Base-by-base conservation (phyloP, 2,113 vertebrate genomes). In the Salvator merianae region DNA sequence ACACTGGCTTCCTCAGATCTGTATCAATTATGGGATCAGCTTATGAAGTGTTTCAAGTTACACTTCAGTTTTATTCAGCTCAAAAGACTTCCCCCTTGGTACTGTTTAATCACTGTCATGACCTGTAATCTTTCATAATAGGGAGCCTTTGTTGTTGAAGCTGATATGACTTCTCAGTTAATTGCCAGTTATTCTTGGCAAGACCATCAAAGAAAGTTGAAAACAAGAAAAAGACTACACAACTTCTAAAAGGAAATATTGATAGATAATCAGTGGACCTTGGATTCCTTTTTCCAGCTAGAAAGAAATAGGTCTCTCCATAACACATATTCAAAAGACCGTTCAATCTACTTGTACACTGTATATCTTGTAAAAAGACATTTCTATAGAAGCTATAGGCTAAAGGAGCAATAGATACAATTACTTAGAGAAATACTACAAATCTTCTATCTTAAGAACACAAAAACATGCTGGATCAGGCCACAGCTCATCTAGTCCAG, bases 151-250 rank as follows among this genome's bases (percentile, higher is more conserved):
- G 83, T 79, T 79, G 55, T 34, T 62, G 68, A 85, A 73, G 55
- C n/a, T 63, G 72, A 85, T 65, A 65, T n/a, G 63, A 28, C 55
- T 85, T 36, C 83, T 50, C 47, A 16, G 38, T 85, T 85, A 79
- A 85, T 73, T 85, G 77, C 77, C 36, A 63, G 38, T 34, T 84
- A 73, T 36, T n/a, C 83, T 66, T 79, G 83, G 68, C 83, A 79
- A 79, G n/a, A 63, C 43, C 69, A 78, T 85, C 83, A 79, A 85
- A 79, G 83, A 85, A 79, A 79, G 69, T 78, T 69, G 32, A 24
- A 7, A 34, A 34, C 32, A 32, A 34, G 66, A 50, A 76, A 16
- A 22, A 14, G 34, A 69, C 14, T 65, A 24, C 14, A 75, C 34
- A 12, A 69, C n/a, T 69, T 38, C 59, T 1, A 34, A 43, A 40